Base-by-base conservation (phyloP, 92 coral and sea anemone species). In the Scolanthus callimorphus region DNA sequence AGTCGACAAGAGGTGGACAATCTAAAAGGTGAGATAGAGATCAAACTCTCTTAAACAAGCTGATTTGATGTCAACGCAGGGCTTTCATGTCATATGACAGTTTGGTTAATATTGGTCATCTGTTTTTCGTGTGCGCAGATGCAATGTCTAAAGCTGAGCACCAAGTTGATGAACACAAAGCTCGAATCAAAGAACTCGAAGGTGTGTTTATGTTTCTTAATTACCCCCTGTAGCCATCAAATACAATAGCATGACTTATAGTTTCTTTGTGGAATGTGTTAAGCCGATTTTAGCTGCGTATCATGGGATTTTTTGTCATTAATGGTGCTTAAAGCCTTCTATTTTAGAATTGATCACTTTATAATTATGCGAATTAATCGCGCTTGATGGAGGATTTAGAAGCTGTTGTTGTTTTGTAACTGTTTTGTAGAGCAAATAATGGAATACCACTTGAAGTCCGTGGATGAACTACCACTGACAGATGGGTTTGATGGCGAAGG, bases 391-490 rank as follows among this genome's bases (percentile, higher is more conserved):
- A 15, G 8, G 6, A 15, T 34, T 34, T 34, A 6, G 15, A 6
- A 15, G 8, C 15, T 34, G 8, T 34, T 6, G 15, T 6, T 15
- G 6, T 34, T 34, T 6, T 34, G 41, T 34, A 6, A 6, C 15
- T 34, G 6, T 34, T 34, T 68, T 52, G 1, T 83, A 92, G 98
- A 92, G 37, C 90, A 92, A 84, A 70, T 92, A 31, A 84, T 92
- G 96, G 82, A 52, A 55, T 88, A 90, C 60, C 94, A 92, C 52
- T 80, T 92, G 22, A 86, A 92, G 58, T 71, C 96, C 29, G 85
- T 92, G 23, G 98, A 92, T 68, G 82, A 80, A 69, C 30, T 87
- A 25, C 57, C 88, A 6, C 30, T 68, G 52, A 62, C 86, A 34
- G 89, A 82, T 47, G 86, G 82, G 27, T 54, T 68, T n/a, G 79